Evolutionary conservation across 2,113 vertebrate genomes (phyloP).

Genomic region (Azemiops feae): DNA sequence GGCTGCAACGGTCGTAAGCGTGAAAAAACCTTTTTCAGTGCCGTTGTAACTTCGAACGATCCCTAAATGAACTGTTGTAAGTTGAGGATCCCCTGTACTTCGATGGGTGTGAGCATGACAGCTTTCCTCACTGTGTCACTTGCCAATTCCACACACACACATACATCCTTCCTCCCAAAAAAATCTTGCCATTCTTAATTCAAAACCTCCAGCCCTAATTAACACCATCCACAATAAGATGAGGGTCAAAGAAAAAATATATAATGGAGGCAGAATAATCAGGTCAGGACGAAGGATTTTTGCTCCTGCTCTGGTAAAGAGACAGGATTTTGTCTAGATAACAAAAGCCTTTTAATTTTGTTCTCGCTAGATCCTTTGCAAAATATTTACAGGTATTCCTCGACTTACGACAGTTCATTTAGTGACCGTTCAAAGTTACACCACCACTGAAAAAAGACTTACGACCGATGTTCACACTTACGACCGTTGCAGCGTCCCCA

Average conservation of each 20-base stretch:
- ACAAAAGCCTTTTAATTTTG: not conserved
- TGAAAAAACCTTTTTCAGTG: no score
- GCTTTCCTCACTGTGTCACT: not conserved
- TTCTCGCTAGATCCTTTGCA: not conserved
- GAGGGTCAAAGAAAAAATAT: not conserved
- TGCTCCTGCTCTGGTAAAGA: not conserved
- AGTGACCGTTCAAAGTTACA: not conserved
- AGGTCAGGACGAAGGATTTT: not conserved
- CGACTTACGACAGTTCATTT: not conserved
- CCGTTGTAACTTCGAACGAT: no score
- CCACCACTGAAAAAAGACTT: not conserved
- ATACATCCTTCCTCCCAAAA: not conserved
- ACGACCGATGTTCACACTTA: not conserved
- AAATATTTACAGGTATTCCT: not conserved
- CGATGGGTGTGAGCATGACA: not conserved
- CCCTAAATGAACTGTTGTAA: no score
- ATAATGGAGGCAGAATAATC: not conserved
- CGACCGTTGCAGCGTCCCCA: rapidly evolving
- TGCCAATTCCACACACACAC: not conserved
- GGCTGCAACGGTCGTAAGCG: no score
- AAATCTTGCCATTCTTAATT: not conserved
- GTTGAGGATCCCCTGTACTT: no score
- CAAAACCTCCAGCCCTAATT: not conserved
- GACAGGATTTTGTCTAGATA: not conserved
- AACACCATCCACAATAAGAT: not conserved